Percentiles rank a stretch among this genome's conserved stretches.
Evolutionary conservation across 2,797 vertebrate species (phyloP).

Genomic region (Chromis chromis): DNA sequence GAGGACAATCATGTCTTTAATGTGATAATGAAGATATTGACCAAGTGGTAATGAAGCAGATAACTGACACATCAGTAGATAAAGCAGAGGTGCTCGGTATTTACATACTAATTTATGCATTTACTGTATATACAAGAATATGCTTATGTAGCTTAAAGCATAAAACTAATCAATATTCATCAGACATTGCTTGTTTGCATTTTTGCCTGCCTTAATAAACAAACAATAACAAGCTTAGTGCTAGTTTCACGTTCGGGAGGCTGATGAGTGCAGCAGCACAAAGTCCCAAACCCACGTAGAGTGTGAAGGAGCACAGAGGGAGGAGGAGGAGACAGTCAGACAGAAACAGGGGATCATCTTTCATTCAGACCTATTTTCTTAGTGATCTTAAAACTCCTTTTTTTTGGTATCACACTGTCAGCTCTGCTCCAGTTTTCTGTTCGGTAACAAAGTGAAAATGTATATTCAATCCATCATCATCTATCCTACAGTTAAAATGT

Average conservation of each 20-base stretch:
- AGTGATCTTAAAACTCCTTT: slow-evolving; percentile 40
- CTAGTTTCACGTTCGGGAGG: slow-evolving; percentile 32
- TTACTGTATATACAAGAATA: slow-evolving; percentile 35
- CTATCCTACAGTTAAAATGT: neutral
- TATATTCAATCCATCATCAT: slow-evolving; percentile 21
- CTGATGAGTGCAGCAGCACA: slow-evolving; percentile 11
- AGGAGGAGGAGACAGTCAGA: slow-evolving; percentile 29
- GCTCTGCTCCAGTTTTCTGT: slow-evolving; percentile 57
- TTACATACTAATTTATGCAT: slow-evolving; percentile 59
- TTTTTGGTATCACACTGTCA: slow-evolving; percentile 45
- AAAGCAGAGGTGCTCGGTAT: slow-evolving; percentile 30
- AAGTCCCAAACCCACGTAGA: slow-evolving; percentile 27
- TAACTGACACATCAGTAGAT: slow-evolving; percentile 41
- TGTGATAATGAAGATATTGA: slow-evolving; percentile 49
- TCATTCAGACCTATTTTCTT: slow-evolving; percentile 65
- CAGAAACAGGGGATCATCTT: slow-evolving; percentile 51
- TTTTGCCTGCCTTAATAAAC: slow-evolving; percentile 41
- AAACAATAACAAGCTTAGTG: slow-evolving; percentile 42
- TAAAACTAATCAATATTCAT: slow-evolving; percentile 58
- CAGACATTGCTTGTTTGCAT: slow-evolving; percentile 46
- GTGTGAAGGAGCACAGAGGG: slow-evolving; percentile 22
- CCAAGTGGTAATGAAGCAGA: slow-evolving; percentile 50
- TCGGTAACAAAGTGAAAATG: neutral
- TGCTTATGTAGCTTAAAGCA: slow-evolving; percentile 49
- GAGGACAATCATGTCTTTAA: slow-evolving; percentile 20